These are phyloP conservation scores for Amniataba percoides DNA, from an alignment of 2,797 vertebrate genomes.

Conservation along the genomic window DNA sequence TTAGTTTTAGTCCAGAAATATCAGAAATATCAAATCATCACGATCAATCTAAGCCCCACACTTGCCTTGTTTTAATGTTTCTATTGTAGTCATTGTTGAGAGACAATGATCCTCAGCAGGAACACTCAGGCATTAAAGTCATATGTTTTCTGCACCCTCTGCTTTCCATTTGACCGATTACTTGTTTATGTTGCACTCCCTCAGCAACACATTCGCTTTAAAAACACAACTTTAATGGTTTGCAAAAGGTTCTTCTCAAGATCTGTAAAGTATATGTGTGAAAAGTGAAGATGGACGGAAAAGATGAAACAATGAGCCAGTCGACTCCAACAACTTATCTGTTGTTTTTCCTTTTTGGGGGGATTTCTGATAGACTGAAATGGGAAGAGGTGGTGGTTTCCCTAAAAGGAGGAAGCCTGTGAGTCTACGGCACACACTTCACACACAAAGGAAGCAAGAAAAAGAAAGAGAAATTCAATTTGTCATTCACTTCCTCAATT, in stretches of 20 bases:
- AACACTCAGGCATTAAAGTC: background rate
- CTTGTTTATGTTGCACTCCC: conserved; percentile 3
- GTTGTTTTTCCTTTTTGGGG: conserved; percentile 49
- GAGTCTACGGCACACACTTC: conserved; percentile 57
- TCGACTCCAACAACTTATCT: conserved; percentile 71
- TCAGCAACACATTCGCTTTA: conserved; percentile 4
- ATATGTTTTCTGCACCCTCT: conserved; percentile 2
- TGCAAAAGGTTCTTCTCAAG: conserved; percentile 37
- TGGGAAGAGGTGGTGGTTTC: conserved; percentile 59
- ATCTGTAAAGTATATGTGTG: conserved; percentile 55
- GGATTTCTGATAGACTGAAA: conserved; percentile 66
- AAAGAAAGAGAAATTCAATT: conserved; percentile 45
- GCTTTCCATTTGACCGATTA: conserved; percentile 1
- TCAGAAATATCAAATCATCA: conserved; percentile 1
- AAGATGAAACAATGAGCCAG: conserved; percentile 58
- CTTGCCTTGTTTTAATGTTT: conserved; percentile 1
- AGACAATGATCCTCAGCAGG: conserved; percentile 26
- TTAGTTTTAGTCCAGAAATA: conserved; percentile 17
- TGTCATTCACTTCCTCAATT: conserved; percentile 32
- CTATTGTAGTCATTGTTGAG: conserved; percentile 16
- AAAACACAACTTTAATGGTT: conserved; percentile 45
- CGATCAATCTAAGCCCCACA: conserved; percentile 42
- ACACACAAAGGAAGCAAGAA: conserved; percentile 44
- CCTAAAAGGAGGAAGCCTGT: conserved; percentile 52
- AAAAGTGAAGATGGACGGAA: conserved; percentile 45